Conservation (phyloP, 2,888 invertebrate genomes). For the Autographa gamma region DNA sequence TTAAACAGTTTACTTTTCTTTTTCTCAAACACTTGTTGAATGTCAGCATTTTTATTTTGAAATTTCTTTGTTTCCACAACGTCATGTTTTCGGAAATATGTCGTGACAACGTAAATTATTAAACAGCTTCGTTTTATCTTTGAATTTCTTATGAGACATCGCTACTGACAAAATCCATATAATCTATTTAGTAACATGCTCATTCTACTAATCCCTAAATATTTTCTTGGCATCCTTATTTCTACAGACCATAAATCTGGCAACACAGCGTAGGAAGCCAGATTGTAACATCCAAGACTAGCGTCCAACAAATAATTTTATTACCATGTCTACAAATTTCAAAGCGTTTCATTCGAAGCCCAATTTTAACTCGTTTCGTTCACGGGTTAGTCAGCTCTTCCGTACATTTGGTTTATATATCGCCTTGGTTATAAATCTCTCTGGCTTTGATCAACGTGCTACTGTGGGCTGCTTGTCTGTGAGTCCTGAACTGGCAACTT, state of each 20-base stretch:
- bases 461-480: constrained; percentile 22
- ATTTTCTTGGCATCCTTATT: constrained; percentile 24
- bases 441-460: constrained; percentile 68
- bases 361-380: constrained; percentile 62
- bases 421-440: constrained; percentile 72
- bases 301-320: constrained; percentile 50
- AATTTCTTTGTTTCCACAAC: not conserved
- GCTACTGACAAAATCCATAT: not conserved
- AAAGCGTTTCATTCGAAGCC: constrained; percentile 55
- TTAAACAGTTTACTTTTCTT: not conserved
- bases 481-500: constrained; percentile 43
- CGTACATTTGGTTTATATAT: constrained; percentile 78
- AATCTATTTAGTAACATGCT: not conserved
- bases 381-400: constrained; percentile 70
- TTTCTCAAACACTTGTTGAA: not conserved
- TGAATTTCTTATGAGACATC: not conserved
- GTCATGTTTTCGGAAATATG: not conserved
- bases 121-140: not conserved
- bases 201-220: not conserved
- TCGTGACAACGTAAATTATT: not conserved
- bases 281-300: constrained; percentile 43
- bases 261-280: constrained; percentile 37
- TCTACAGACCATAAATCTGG: constrained; percentile 26
- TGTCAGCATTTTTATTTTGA: not conserved
- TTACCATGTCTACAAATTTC: constrained; percentile 50